Base-by-base conservation (phyloP, 2,797 vertebrate genomes). In the Myripristis murdjan region DNA sequence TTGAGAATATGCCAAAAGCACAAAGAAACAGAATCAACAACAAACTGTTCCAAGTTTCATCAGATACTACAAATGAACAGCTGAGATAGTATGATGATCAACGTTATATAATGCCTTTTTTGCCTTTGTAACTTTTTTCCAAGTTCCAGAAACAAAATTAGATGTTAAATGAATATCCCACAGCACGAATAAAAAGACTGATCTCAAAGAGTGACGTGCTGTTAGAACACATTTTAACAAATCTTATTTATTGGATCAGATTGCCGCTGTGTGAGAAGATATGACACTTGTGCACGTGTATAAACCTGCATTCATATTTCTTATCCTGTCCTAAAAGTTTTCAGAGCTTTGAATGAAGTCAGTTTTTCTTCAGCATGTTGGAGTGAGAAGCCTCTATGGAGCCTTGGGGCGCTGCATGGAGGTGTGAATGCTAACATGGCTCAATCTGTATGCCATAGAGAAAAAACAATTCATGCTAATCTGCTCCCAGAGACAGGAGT, bases 401-500 rank as follows among this genome's bases (percentile, higher is more conserved):
- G 44, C 46, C 53, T 63, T 20, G 23, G 26, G 55, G 67, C 20
- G 15, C 68, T 28, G 26, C 54, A 63, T 56, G 59, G 77, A 91
- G 80, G 77, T 87, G 86, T 76, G 83, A 93, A 93, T 91, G 91
- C 88, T 93, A 92, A 90, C 83, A 73, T 65, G 51, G 70, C 83
- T 84, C 92, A 89, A 93, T 94, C 92, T 89, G 81, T 93, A 82
- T 88, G 88, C 91, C 89, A 70, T 87, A 75, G 84, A 87, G 90
- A 91, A 93, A 91, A 93, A 95, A 94, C 92, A 94, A 94, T 94
- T 80, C 91, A 90, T 90, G 91, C 90, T 94, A 94, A 94, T 95
- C 87, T 87, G 70, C 86, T 78, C 54, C 84, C 92, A 89, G 85
- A 93, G 91, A 93, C 91, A 93, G 91, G 91, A 93, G 93, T 92